phyloP scores from a whole-genome alignment of 2,113 vertebrate species.

The Trogon surrucura region DNA sequence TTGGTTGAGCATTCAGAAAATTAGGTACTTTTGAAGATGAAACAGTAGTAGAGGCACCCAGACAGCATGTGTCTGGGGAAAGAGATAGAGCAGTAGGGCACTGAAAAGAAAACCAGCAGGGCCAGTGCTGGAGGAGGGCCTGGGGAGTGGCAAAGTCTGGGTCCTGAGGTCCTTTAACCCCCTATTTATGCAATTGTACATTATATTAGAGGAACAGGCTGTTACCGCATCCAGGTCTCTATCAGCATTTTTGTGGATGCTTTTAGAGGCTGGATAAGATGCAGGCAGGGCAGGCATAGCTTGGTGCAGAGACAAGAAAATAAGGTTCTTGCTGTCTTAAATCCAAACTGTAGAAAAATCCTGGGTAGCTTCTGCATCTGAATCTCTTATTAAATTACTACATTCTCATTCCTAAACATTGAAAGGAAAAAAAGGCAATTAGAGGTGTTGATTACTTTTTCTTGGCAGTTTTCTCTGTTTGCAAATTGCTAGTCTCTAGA shows the following conservation, averaged over 20 bases:
- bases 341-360: not conserved
- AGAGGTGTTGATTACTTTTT: not conserved
- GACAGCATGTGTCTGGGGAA: not conserved
- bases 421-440: not conserved
- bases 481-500: not conserved
- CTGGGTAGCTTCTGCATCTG: not conserved
- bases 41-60: not conserved
- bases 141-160: not conserved
- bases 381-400: not conserved
- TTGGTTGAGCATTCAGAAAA: not conserved
- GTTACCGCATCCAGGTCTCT: not conserved
- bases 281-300: not conserved
- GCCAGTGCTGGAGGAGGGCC: not conserved
- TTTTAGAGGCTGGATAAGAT: not conserved
- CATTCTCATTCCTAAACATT: not conserved
- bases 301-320: not conserved
- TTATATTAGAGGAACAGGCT: not conserved
- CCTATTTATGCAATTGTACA: fast-evolving
- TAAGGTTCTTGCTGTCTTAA: not conserved
- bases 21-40: not conserved
- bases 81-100: not conserved
- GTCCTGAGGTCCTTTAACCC: not conserved
- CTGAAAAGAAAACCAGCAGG: not conserved
- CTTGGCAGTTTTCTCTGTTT: not conserved
- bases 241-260: fast-evolving